Conservation (phyloP, 2,888 invertebrate species). For the Erebia aethiops region DNA sequence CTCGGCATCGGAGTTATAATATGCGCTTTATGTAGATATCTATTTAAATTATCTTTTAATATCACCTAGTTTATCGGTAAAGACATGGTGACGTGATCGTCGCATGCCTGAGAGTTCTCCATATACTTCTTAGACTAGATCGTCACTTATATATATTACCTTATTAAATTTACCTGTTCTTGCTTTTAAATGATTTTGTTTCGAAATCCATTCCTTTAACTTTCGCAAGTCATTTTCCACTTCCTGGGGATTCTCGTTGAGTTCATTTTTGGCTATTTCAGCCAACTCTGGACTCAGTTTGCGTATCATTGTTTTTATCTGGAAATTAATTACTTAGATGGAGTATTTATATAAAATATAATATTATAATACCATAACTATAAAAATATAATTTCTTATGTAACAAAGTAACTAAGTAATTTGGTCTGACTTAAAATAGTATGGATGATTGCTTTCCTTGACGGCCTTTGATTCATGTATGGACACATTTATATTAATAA, state of each 20-base stretch:
- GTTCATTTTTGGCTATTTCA: constrained; percentile 69
- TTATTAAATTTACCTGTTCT: constrained; percentile 72
- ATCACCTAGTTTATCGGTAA: background rate
- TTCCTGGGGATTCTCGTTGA: constrained; percentile 76
- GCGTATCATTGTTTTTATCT: constrained; percentile 56
- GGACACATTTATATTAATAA: background rate
- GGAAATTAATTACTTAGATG: background rate
- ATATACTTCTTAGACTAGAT: no score
- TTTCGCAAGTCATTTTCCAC: constrained; percentile 66
- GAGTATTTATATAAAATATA: background rate
- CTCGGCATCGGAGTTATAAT: no score
- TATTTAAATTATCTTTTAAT: no score
- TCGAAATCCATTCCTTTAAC: constrained; percentile 79
- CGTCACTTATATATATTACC: no score
- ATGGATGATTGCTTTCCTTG: background rate
- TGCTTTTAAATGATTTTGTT: constrained; percentile 79
- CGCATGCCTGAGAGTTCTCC: no score
- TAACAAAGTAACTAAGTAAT: no score
- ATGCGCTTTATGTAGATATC: no score
- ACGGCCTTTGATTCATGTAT: background rate
- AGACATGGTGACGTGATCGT: no score
- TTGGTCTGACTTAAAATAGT: no score
- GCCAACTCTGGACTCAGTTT: constrained; percentile 72
- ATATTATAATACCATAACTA: background rate
- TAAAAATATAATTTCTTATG: no score